phyloP scores from a whole-genome alignment of 2,113 vertebrate genomes.

The Carlito syrichta region DNA sequence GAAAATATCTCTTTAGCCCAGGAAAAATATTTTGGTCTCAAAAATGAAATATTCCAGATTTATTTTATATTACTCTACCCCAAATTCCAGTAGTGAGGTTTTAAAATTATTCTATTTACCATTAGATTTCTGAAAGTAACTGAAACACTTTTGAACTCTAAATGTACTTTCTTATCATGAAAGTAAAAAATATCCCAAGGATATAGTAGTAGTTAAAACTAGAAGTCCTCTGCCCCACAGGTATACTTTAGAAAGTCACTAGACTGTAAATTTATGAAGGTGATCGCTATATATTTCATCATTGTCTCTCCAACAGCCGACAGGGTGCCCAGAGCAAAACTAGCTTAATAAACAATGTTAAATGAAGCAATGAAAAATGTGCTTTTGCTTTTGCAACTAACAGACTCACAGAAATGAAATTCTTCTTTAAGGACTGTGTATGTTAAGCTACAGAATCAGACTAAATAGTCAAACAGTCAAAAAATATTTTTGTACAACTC shows the following conservation, averaged over 20 bases:
- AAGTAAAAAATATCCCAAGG: background rate
- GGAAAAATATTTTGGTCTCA: constrained; percentile 46
- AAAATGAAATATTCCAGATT: constrained; percentile 30
- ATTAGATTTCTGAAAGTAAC: background rate
- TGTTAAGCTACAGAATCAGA: background rate
- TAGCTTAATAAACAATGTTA: constrained; percentile 23
- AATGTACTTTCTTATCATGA: background rate
- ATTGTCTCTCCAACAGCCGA: background rate
- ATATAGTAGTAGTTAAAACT: background rate
- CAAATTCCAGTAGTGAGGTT: background rate
- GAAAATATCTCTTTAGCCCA: background rate
- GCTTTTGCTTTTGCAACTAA: background rate
- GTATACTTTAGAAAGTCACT: background rate
- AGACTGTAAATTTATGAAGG: background rate
- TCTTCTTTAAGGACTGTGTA: background rate
- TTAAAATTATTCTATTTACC: background rate
- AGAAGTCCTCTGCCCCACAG: background rate
- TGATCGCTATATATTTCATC: background rate
- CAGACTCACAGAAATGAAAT: background rate
- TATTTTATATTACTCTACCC: background rate
- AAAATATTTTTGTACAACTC: background rate
- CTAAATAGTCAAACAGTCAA: background rate
- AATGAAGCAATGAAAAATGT: background rate
- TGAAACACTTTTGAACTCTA: background rate
- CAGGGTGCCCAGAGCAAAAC: background rate